Evolutionary conservation across 2,888 invertebrate genomes (phyloP), one percentile per base, ranked within the genome.

Genomic region (Drosophila subquinaria): DNA sequence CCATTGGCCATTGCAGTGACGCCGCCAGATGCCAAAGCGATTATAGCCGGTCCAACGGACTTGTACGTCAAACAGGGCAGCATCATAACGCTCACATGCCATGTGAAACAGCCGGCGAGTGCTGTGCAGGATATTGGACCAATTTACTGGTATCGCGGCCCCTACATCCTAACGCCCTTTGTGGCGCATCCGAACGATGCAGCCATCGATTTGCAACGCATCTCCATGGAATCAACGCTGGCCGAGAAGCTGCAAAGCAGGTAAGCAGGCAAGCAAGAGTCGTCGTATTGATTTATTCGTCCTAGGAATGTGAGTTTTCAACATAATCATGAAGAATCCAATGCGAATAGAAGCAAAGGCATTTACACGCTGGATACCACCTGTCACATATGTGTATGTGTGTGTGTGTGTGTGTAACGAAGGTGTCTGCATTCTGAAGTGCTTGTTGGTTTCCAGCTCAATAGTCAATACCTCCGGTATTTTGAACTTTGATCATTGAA

Each of bases 11-110:
- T 69, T 85, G 59, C 83, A 92, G 92, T 91, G 55, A 91, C 91
- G 80, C 91, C 92, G 73, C 90, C 94, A 94, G 96, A 96, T 93
- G 95, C 95, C 75, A 95, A 94, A 93, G 96, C 95, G 81, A 94
- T 94, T 89, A 95, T 96, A 92, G 93, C 94, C 90, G 95, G 95
- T 73, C 95, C 95, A 76, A 90, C 94, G 76, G 96, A 96, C 92
- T 93, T 96, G 74, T 95, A 96, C 93, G 95, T 96, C 75, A 96
- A 96, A 92, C 95, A 95, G 73, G 96, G 96, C 76, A 96, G 96
- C 92, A 94, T 95, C 68, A 95, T 96, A 85, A 95, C 95, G 78
- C 93, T 96, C 83, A 95, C 95, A 79, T 96, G 96, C 92, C 94
- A 94, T 81, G 95, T 96, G 90, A 95, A 95, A 84, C 95, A 96